A percentile compares a stretch with the other conserved stretches of the same genome.
Conservation (phyloP, 1,140 invertebrate species). For the Pemphigus obesinymphae region DNA sequence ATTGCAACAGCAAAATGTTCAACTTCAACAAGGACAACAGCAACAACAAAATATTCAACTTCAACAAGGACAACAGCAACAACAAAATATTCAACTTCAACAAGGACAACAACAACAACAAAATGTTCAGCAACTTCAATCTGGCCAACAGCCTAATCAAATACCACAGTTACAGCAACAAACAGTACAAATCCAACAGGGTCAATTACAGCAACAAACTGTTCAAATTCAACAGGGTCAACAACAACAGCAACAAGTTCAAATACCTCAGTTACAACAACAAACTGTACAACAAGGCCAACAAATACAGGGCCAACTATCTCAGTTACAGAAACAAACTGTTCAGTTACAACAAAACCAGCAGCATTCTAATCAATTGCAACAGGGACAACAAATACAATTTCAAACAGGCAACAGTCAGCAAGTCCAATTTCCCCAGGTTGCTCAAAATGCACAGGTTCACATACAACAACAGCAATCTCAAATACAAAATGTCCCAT, state of each 20-base stretch:
- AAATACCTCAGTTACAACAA: constrained; percentile 52
- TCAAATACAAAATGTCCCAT: constrained; percentile 14
- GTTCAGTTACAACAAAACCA: constrained; percentile 50
- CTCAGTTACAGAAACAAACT: constrained; percentile 53
- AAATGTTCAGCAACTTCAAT: constrained; percentile 50
- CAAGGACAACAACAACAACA: constrained; percentile 54
- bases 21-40: constrained; percentile 53
- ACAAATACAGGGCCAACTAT: constrained; percentile 52
- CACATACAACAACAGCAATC: constrained; percentile 48
- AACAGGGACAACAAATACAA: constrained; percentile 45
- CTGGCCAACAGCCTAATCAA: constrained; percentile 48
- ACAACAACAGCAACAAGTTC: constrained; percentile 52
- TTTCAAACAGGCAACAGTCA: constrained; percentile 52
- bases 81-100: constrained; percentile 53
- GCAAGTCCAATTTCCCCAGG: constrained; percentile 45
- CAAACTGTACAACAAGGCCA: constrained; percentile 53
- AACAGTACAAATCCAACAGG: constrained; percentile 50
- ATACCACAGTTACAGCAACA: constrained; percentile 52
- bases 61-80: constrained; percentile 52
- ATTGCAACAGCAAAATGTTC: constrained; percentile 53
- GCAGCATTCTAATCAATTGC: constrained; percentile 43
- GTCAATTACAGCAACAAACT: constrained; percentile 53
- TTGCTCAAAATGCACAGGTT: constrained; percentile 18
- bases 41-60: constrained; percentile 53
- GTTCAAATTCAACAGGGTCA: constrained; percentile 52